Base-by-base conservation (phyloP, 2,113 vertebrate species). In the Hyperopisus bebe region DNA sequence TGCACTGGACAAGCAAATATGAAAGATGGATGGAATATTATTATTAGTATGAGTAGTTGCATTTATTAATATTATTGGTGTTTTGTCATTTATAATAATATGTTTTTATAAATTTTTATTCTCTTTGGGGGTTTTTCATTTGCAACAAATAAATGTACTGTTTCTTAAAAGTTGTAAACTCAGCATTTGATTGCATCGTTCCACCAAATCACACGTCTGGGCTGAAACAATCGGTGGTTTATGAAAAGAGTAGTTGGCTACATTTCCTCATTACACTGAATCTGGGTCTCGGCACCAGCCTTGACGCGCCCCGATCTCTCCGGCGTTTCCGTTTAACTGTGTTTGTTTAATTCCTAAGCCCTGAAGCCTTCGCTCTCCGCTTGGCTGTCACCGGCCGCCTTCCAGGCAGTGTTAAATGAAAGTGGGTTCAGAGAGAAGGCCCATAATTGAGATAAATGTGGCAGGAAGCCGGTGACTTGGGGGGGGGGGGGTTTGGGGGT, bases 361-460 rank as follows among this genome's bases (percentile, higher is more conserved):
- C 74, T 55, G 35, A 21, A 48, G 24, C 48, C 31, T 47, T 86
- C 87, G 58, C 89, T 90, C 88, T 83, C 47, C 31, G 46, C 47
- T 7, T 5, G 3, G 27, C 35, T 74, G 62, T 89, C 90, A 86
- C 87, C 90, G 50, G 31, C 83, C 86, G 84, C 39, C 80, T 89
- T 89, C 53, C 51, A 44, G 47, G 77, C 46, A 80, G 80, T 35
- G 48, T 46, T 70, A 74, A 88, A 88, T 88, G 88, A 47, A 89
- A 90, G n/a, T 31, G 17, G 58, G 17, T 50, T 80, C 50, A 55
- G 46, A 46, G 48, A 47, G 48, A 86, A 8, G 51, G 44, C 82
- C 44, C 51, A 86, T 92, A 91, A 92, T 92, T 91, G 91, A 90
- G 91, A 91, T 90, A 89, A 91, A 92, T 80, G 74, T 19, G 31